A percentile compares a stretch with the other conserved stretches of the same genome.
Evolutionary conservation across 2,113 vertebrate genomes (phyloP).

Genomic region (Toxostoma redivivum): DNA sequence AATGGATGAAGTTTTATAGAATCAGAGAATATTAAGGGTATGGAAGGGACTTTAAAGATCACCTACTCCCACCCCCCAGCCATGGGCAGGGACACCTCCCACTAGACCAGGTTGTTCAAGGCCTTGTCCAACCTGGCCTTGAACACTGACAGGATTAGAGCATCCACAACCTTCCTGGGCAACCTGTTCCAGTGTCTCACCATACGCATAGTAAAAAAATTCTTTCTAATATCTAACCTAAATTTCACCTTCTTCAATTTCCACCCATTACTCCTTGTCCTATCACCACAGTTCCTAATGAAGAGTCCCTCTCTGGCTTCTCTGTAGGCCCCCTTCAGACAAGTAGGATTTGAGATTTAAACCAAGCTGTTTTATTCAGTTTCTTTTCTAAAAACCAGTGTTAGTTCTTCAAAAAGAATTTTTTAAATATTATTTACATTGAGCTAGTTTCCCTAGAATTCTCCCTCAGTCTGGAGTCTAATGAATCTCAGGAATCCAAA

Average conservation of each 20-base stretch:
- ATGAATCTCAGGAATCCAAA: not conserved
- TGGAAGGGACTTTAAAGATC: not conserved
- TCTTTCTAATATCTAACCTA: not conserved
- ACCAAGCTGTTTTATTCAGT: not conserved
- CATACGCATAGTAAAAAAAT: fast-evolving
- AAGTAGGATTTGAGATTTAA: not conserved
- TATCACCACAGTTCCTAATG: not conserved
- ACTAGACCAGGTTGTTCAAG: not conserved
- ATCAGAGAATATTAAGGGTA: not conserved
- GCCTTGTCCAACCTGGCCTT: not conserved
- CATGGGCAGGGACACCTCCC: not conserved
- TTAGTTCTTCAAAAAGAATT: not conserved
- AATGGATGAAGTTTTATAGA: not conserved
- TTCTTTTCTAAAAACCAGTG: not conserved
- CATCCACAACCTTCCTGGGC: not conserved
- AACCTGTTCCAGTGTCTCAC: not conserved
- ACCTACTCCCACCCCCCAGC: too few relatives aligned
- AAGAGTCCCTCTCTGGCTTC: not conserved
- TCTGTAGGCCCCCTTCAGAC: not conserved
- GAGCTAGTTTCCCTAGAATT: not conserved
- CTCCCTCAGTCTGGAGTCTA: not conserved
- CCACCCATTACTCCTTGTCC: not conserved
- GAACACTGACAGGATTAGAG: not conserved
- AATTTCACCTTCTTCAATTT: not conserved
- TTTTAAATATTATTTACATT: not conserved